Evolutionary conservation across 2,113 vertebrate genomes (phyloP), one percentile per base, ranked within the genome.

Genomic region (Cottus gobio): DNA sequence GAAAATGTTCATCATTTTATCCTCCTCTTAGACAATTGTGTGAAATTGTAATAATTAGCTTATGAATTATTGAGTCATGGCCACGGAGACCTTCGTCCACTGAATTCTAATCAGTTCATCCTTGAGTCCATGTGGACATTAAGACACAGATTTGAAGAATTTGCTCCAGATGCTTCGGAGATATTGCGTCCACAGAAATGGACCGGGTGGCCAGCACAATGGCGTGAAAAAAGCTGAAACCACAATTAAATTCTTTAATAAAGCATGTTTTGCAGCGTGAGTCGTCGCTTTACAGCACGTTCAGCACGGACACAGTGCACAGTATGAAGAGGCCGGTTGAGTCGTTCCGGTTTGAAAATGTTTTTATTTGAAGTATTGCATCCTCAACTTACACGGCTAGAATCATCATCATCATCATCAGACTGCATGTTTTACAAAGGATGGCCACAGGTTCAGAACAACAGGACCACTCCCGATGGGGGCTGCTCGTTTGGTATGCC

Each of bases 291-390:
- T 42, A 69, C 34, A 36, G 37, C 13, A 39, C 52, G 71, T 52
- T 75, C 36, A 77, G 34, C 15, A 36, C 0, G 22, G 48, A 83
- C 16, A 76, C 30, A 52, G 9, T 1, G 37, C 7, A 15, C 15
- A 13, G 42, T 44, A 80, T 10, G 46, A 76, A 83, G 34, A 85
- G 46, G 30, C 46, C 15, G 0, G 22, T 24, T 50, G 48, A 81
- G 62, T 60, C 70, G 26, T 84, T 88, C 74, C 89, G 86, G 80
- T 92, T 90, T 91, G 90, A 91, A 91, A 94, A 92, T 90, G 91
- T 94, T 93, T 93, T 94, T 91, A 94, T 94, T 93, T 80, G 91
- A 93, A 94, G 91, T 93, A 93, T 94, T 95, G 93, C 95, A 94
- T 93, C 90, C 90, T 90, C 90, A 91, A 90, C 91, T 84, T 91